Evolutionary conservation across 2,113 vertebrate species (phyloP), one percentile per base, ranked within the genome.

Genomic region (Boleophthalmus pectinirostris): DNA sequence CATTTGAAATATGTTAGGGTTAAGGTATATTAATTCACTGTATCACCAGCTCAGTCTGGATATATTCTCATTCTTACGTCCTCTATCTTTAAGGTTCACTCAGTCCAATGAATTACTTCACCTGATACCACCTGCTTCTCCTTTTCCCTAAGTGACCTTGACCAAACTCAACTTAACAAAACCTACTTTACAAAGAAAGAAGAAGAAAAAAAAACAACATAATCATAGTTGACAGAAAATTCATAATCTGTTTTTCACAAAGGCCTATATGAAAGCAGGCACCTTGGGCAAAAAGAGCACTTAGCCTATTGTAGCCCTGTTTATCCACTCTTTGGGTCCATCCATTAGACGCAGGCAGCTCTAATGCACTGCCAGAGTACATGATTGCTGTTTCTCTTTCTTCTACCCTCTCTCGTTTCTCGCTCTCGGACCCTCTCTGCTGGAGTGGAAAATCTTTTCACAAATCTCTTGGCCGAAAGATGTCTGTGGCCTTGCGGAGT

Each of bases 291-390:
- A 82, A 87, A 89, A 82, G 24, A 68, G 70, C 72, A 78, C 78
- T 81, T 68, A 53, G 35, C 56, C 75, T 60, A 53, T 79, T 78
- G 65, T 73, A 85, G 63, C 61, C 77, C 84, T 82, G 82, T 79
- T 69, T 72, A 82, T 74, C 83, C 79, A 81, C 74, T 66, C 79
- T 85, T 83, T 86, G 80, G 81, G 73, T 51, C 3, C 74, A 71
- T 82, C 89, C 85, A 87, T 87, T 81, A 86, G 80, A 29, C 23
- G 73, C 68, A 67, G 51, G 73, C 68, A 64, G 46, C 84, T 73
- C 82, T 89, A 89, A 90, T 90, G 87, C 75, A 79, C 82, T 74
- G 65, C 68, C 70, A 49, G 58, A 69, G 70, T 76, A 75, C 73
- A 74, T 65, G 70, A 82, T 83, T 74, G 33, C 79, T 54, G 68